phyloP scores from a whole-genome alignment of 2,113 vertebrate species.

The Cranoglanis bouderius region DNA sequence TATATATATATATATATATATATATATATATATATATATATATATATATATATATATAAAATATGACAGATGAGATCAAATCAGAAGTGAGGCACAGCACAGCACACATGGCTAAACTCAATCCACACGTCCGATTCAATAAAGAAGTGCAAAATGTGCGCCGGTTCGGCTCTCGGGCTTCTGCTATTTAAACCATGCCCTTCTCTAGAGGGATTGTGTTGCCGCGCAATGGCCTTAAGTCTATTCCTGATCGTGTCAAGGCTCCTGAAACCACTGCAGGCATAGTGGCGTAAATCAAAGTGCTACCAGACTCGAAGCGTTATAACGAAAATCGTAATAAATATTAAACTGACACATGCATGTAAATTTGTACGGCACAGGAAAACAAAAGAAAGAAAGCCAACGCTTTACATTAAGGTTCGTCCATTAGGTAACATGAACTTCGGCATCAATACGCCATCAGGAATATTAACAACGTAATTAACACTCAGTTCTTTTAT shows the following conservation, averaged over 20 bases:
- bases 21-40: neutral
- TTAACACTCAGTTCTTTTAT: neutral
- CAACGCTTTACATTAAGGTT: neutral
- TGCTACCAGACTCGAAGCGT: neutral
- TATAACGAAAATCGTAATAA: neutral
- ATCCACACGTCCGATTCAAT: conserved; percentile 43
- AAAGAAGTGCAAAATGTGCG: conserved; percentile 14
- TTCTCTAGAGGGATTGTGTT: conserved; percentile 28
- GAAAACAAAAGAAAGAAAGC: neutral
- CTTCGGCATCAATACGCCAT: neutral
- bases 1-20: neutral
- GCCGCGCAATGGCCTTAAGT: conserved; percentile 36
- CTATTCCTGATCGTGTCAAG: neutral
- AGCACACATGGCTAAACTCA: conserved; percentile 41
- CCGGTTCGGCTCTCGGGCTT: conserved; percentile 4
- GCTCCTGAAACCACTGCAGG: conserved; percentile 17
- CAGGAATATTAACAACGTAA: neutral
- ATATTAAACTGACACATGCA: neutral
- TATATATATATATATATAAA: neutral
- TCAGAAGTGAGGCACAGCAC: conserved; percentile 42
- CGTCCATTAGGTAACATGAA: neutral
- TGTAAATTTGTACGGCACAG: neutral
- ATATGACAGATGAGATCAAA: conserved; percentile 52
- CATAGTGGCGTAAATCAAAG: conserved; percentile 16
- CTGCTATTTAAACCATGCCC: conserved; percentile 30